Conservation (phyloP, 2,888 invertebrate species). For the Aphodius granarius region DNA sequence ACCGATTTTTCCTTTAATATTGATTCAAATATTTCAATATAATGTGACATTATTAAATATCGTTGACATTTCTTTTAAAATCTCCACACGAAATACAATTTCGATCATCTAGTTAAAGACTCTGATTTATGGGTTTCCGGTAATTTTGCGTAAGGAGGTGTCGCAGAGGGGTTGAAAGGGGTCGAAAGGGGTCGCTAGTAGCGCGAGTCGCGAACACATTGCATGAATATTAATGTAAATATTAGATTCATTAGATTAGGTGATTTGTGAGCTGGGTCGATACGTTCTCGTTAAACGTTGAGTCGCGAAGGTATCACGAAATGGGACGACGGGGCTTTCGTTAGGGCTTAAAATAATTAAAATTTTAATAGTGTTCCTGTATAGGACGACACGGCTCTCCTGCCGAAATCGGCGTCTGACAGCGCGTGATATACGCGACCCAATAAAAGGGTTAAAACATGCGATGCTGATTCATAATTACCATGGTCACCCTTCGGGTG, state of each 20-base stretch:
- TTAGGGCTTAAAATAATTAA: constrained; percentile 34
- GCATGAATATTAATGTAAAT: constrained; percentile 30
- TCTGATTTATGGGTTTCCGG: constrained; percentile 20
- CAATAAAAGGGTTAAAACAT: constrained; percentile 52
- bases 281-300: constrained; percentile 26
- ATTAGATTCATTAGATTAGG: constrained; percentile 25
- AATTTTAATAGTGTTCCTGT: constrained; percentile 34
- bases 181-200: constrained; percentile 12
- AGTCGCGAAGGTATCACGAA: constrained; percentile 9
- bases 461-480: constrained; percentile 52
- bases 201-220: constrained; percentile 18
- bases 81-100: background rate
- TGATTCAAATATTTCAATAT: too few relatives aligned
- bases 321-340: constrained; percentile 11
- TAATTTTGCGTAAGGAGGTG: constrained; percentile 17
- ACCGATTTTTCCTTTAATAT: too few relatives aligned
- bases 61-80: too few relatives aligned
- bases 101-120: background rate
- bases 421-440: constrained; percentile 49
- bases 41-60: too few relatives aligned
- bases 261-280: constrained; percentile 8
- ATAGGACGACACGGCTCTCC: constrained; percentile 1
- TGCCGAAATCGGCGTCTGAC: constrained; percentile 30
- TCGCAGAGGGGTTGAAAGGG: constrained; percentile 18
- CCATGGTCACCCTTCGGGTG: constrained; percentile 22